A percentile compares a stretch with the other conserved stretches of the same genome.
Evolutionary conservation across 2,888 invertebrate species (phyloP).

Genomic region (Callimorpha dominula): DNA sequence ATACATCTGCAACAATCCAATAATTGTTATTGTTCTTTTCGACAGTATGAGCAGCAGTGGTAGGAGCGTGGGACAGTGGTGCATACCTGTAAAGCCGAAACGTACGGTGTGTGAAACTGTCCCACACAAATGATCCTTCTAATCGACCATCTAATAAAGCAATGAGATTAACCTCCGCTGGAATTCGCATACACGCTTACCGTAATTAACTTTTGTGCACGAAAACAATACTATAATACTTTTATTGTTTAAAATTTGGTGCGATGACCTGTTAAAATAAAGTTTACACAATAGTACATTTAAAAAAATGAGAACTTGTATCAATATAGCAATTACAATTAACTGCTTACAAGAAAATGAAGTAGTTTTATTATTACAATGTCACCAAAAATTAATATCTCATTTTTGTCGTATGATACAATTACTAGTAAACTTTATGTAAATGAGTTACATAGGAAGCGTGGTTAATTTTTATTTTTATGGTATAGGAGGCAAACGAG

Average conservation of each 20-base stretch:
- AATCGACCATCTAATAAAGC: slow-evolving; percentile 60
- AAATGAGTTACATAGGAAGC: not conserved
- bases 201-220: slow-evolving; percentile 80
- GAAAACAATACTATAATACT: slow-evolving; percentile 81
- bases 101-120: slow-evolving; percentile 53
- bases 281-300: slow-evolving; percentile 42
- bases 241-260: slow-evolving; percentile 75
- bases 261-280: slow-evolving; percentile 65
- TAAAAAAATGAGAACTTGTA: slow-evolving; percentile 34
- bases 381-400: not conserved
- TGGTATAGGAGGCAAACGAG: too few species aligned
- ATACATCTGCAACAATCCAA: not conserved
- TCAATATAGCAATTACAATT: slow-evolving; percentile 27
- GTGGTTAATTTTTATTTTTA: too few species aligned
- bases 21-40: slow-evolving; percentile 16
- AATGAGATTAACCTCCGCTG: slow-evolving; percentile 69
- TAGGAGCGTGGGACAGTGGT: slow-evolving; percentile 39
- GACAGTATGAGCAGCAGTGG: slow-evolving; percentile 31
- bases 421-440: not conserved
- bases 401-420: not conserved
- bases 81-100: not conserved
- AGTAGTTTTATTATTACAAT: not conserved
- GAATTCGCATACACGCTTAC: slow-evolving; percentile 73
- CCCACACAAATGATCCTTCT: slow-evolving; percentile 59
- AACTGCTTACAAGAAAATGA: slow-evolving; percentile 17